Evolutionary conservation across 1,140 invertebrate genomes (phyloP), one percentile per base, ranked within the genome.

Genomic region (Drosophila persimilis): DNA sequence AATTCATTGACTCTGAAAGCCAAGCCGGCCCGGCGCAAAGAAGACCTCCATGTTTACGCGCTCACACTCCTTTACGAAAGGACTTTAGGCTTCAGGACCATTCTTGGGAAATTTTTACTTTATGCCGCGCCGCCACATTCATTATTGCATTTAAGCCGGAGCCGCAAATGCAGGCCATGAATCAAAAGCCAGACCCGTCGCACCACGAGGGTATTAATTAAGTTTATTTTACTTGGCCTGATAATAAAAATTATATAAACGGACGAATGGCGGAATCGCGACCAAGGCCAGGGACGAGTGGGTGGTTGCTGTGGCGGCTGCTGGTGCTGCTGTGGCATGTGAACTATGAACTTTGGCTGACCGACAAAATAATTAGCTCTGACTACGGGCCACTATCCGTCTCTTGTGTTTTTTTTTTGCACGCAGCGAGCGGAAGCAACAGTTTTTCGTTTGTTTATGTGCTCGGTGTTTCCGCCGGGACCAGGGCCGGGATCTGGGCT

Each of bases 331-430:
- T 61, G 65, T 58, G 77, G 65, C 46, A 64, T 85, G 74, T 89
- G 83, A 86, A 88, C 84, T 88, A 83, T 88, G 84, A 88, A 89
- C 83, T 88, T 83, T 83, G 55, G 75, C 67, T 59, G 66, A 83
- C 83, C 83, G 79, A 83, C 83, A 89, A 88, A 88, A 88, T 88
- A 88, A 88, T 88, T 88, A 88, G 83, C 84, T 48, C 62, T n/a
- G n/a, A 56, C 75, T 61, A 54, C 47, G 35, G 35, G 3, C 35
- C 35, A 39, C 35, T 39, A 39, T 39, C 4, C 11, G 35, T 39
- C 35, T 39, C 11, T 39, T 11, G 20, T 20, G 15, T 48, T 26
- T 39, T 50, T 51, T 51, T 29, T 53, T 45, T 46, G 52, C 41
- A 52, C 47, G 48, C 63, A 54, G 63, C 20, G 20, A 61, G 54